These are phyloP conservation scores for Chymomyza fuscimana DNA, from an alignment of 2,888 invertebrate species.

Conservation along the genomic window DNA sequence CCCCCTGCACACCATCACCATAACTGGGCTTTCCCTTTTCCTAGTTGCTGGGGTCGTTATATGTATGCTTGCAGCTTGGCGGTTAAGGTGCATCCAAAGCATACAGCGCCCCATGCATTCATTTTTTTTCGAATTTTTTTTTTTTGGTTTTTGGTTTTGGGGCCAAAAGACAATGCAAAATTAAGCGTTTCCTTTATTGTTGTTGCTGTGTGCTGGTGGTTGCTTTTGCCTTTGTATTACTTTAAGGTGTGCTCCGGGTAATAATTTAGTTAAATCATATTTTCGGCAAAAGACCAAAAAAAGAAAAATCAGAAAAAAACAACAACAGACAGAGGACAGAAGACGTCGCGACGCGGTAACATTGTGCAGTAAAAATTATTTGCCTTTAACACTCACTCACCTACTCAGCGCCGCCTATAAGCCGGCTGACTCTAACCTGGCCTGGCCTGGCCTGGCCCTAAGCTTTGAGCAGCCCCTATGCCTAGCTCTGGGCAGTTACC, in stretches of 20 bases:
- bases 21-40: slow-evolving; percentile 10
- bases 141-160: slow-evolving; percentile 41
- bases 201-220: slow-evolving; percentile 47
- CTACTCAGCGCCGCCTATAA: slow-evolving; percentile 69
- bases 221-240: slow-evolving; percentile 72
- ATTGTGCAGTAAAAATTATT: slow-evolving; percentile 66
- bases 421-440: neutral
- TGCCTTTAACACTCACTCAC: slow-evolving; percentile 71
- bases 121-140: slow-evolving; percentile 42
- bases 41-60: slow-evolving; percentile 11
- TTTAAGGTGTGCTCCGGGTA: slow-evolving; percentile 79
- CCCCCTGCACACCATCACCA: neutral
- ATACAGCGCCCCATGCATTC: slow-evolving; percentile 11
- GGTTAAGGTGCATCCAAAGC: slow-evolving; percentile 14
- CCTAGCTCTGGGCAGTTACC: slow-evolving; percentile 14
- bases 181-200: slow-evolving; percentile 74
- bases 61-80: slow-evolving; percentile 16
- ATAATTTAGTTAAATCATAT: slow-evolving; percentile 77
- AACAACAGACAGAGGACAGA: neutral
- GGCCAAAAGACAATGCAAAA: slow-evolving; percentile 72
- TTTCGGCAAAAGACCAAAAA: slow-evolving; percentile 60
- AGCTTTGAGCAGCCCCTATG: neutral
- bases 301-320: slow-evolving; percentile 1
- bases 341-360: slow-evolving; percentile 26
- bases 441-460: neutral